These are phyloP conservation scores for Aradophagus sp. DNA, from an alignment of 1,140 invertebrate genomes.

Conservation along the genomic window DNA sequence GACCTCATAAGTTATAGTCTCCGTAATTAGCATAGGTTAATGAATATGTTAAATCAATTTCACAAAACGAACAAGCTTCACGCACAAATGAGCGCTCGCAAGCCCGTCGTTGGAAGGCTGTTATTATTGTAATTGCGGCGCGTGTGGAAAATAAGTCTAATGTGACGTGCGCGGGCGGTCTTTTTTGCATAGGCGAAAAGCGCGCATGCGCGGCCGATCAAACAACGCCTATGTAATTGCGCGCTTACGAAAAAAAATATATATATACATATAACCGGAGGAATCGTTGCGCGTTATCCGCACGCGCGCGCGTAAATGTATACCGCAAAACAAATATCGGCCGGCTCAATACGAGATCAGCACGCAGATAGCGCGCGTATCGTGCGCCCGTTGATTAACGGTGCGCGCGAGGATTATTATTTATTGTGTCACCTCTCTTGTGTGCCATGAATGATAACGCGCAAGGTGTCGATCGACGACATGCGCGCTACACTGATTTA, in stretches of 20 bases:
- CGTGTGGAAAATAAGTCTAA: slow-evolving; percentile 74
- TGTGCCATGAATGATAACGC: slow-evolving; percentile 56
- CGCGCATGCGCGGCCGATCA: slow-evolving; percentile 21
- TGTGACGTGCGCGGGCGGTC: slow-evolving; percentile 68
- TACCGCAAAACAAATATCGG: slow-evolving; percentile 56
- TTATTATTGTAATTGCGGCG: slow-evolving; percentile 75
- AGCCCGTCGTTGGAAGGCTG: slow-evolving; percentile 62
- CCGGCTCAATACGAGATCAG: slow-evolving; percentile 52
- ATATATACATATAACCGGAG: no score
- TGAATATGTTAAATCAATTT: slow-evolving; percentile 75
- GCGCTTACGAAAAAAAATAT: slow-evolving; percentile 32
- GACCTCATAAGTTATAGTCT: slow-evolving; percentile 54
- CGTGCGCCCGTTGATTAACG: slow-evolving; percentile 58
- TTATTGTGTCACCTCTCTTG: slow-evolving; percentile 56
- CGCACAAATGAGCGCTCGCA: slow-evolving; percentile 60
- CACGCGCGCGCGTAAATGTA: slow-evolving; percentile 22
- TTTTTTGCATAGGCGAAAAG: slow-evolving; percentile 37
- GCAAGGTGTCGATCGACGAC: slow-evolving; percentile 57
- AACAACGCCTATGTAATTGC: slow-evolving; percentile 49
- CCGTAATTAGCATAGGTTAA: slow-evolving; percentile 71
- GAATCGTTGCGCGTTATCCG: slow-evolving; percentile 28
- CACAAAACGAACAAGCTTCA: slow-evolving; percentile 65
- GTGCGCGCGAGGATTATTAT: slow-evolving; percentile 58
- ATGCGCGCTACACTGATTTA: slow-evolving; percentile 48
- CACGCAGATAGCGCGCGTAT: slow-evolving; percentile 57